Base-by-base conservation (phyloP, 37 sponge, comb jelly and placozoan genomes). In the Theonella swinhoei region DNA sequence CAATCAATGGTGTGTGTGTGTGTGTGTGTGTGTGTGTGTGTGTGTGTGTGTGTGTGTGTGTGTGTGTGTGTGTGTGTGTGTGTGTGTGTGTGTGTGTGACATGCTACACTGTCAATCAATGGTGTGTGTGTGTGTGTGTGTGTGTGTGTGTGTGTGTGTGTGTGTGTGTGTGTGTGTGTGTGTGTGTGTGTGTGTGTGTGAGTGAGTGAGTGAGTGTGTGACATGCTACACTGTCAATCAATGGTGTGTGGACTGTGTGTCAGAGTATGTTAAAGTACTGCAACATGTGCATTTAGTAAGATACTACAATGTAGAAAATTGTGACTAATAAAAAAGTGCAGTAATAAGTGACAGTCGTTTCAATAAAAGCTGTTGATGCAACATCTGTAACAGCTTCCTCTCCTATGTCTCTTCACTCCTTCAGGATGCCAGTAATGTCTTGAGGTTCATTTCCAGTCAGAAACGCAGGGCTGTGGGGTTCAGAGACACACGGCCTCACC, bases 401-500 rank as follows among this genome's bases (percentile, higher is more conserved):
- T 11, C 9, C 76, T 3, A 4, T 37, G 8, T 28, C 70, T 75
- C 3, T 4, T 0, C 38, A 0, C 35, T 73, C n/a, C 47, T 54
- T 14, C 30, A 91, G 86, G 94, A 96, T 79, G 94, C 87, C 1
- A 24, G 19, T 30, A 84, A 70, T 68, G 64, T 91, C 8, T 70
- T 97, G 41, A 65, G 98, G 3, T 41, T 39, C 31, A 42, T 95
- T n/a, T 30, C 73, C 17, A 84, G 62, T 25, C 93, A 90, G 75
- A 94, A 94, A 75, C 47, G 79, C 28, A 68, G 71, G 24, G 72
- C 33, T 32, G 81, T 97, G 28, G n/a, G 37, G 30, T 90, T 31
- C 39, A 62, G 95, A 41, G 95, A 97, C 74, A 75, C 28, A 4
- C 88, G 80, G 23, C 80, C 93, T 3, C 90, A 92, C 70, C 61